Evolutionary conservation across 1,140 invertebrate genomes (phyloP).

Genomic region (Drosophila varians): DNA sequence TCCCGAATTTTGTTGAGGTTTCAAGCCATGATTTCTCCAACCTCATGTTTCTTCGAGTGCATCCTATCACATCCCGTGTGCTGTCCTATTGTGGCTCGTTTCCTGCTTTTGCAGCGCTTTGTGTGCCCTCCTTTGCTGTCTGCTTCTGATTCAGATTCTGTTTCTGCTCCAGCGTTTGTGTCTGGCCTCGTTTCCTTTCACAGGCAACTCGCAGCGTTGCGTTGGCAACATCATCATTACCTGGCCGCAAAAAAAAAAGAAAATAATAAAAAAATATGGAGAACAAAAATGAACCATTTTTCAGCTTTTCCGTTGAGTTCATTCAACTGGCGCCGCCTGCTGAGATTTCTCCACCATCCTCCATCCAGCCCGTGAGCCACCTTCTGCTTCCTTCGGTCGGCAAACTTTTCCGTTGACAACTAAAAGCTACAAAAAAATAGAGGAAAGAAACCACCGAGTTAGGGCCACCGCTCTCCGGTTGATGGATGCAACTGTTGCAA

Average conservation of each 20-base stretch:
- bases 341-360: constrained; percentile 53
- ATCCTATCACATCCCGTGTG: constrained; percentile 46
- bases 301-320: constrained; percentile 65
- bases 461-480: constrained; percentile 54
- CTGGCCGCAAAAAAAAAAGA: constrained; percentile 52
- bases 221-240: constrained; percentile 74
- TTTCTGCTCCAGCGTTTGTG: constrained; percentile 26
- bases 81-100: constrained; percentile 76
- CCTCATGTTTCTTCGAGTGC: constrained; percentile 9
- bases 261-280: constrained; percentile 25
- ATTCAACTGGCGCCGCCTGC: constrained; percentile 76
- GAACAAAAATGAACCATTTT: constrained; percentile 64
- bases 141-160: constrained; percentile 4
- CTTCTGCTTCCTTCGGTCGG: constrained; percentile 15
- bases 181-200: constrained; percentile 78
- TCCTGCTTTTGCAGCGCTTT: constrained; percentile 60
- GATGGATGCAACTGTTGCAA: constrained; percentile 71
- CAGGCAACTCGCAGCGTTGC: constrained; percentile 43
- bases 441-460: constrained; percentile 40
- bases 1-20: not conserved
- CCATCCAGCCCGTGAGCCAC: constrained; percentile 11
- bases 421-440: constrained; percentile 17
- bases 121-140: constrained; percentile 35
- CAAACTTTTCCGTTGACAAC: constrained; percentile 68
- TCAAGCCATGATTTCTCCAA: not conserved